phyloP scores from a whole-genome alignment of 2,888 invertebrate species.

The Proisotoma minuta region DNA sequence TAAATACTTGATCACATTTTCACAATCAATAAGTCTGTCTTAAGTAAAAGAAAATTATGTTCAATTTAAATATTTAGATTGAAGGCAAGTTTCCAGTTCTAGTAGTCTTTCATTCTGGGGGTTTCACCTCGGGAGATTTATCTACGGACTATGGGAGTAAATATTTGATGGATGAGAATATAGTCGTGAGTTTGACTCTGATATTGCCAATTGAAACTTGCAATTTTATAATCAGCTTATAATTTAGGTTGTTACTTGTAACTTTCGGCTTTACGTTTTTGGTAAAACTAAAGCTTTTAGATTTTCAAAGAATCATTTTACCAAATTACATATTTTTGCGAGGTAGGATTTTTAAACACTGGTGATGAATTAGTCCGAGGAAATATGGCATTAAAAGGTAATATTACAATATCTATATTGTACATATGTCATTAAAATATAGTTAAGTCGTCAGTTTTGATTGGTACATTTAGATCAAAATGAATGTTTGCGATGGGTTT shows the following conservation, averaged over 20 bases:
- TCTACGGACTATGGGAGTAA: slow-evolving; percentile 34
- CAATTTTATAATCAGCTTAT: too few species aligned
- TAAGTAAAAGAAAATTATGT: too few species aligned
- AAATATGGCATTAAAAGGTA: slow-evolving; percentile 26
- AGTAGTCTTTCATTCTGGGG: slow-evolving; percentile 49
- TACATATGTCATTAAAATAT: neutral
- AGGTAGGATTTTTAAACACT: slow-evolving; percentile 29
- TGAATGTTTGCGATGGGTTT: slow-evolving; percentile 23
- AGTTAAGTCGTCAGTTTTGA: neutral
- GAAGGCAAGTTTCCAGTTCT: too few species aligned
- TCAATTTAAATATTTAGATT: slow-evolving; percentile 4
- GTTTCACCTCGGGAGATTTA: slow-evolving; percentile 41
- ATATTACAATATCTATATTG: neutral
- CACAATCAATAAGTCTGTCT: too few species aligned
- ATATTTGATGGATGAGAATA: slow-evolving; percentile 43
- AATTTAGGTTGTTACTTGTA: slow-evolving; percentile 47
- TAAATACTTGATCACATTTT: too few species aligned
- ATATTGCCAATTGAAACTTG: too few species aligned
- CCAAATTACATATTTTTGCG: neutral
- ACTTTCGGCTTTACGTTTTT: slow-evolving; percentile 36
- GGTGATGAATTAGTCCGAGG: slow-evolving; percentile 34
- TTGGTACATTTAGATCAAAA: slow-evolving; percentile 36
- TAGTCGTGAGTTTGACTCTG: too few species aligned
- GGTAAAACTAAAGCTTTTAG: slow-evolving; percentile 10
- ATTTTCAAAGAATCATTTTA: neutral